Percentiles rank a stretch among this genome's conserved stretches.
phyloP scores from a whole-genome alignment of 2,113 vertebrate species.

The Eptesicus fuscus region DNA sequence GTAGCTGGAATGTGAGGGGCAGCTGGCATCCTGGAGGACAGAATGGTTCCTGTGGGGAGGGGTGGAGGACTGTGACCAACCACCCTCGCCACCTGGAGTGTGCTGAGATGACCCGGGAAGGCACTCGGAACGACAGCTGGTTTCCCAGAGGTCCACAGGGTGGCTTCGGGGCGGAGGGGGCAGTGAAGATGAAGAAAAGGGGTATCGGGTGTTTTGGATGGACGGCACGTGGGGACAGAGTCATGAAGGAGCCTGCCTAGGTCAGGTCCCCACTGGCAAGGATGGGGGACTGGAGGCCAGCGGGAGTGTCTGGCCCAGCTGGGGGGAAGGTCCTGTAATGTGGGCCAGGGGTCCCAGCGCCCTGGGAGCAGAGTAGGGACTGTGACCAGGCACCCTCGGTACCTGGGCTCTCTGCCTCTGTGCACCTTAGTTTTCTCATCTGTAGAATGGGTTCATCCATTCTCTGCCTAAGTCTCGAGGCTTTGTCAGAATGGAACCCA shows the following conservation, averaged over 20 bases:
- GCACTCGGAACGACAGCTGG: too few species aligned
- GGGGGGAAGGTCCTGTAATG: background rate
- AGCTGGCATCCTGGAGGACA: background rate
- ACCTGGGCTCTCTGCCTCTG: background rate
- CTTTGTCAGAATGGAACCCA: background rate
- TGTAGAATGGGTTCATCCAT: background rate
- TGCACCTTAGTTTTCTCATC: background rate
- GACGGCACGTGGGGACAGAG: background rate
- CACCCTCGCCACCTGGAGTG: background rate
- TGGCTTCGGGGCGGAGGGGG: background rate
- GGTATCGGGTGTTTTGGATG: background rate
- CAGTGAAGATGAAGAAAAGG: background rate
- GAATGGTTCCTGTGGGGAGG: background rate
- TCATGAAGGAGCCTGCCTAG: too few species aligned
- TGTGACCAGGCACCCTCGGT: background rate
- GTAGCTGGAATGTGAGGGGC: too few species aligned
- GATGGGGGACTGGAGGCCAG: background rate
- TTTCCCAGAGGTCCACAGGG: background rate
- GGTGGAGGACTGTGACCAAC: too few species aligned
- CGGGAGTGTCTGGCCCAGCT: background rate
- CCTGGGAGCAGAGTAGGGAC: background rate
- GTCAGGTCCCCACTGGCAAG: background rate
- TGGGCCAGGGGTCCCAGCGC: background rate
- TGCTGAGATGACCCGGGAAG: background rate
- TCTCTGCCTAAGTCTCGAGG: background rate